phyloP scores from a whole-genome alignment of 1,140 invertebrate genomes.

The Camponotus vicinus region DNA sequence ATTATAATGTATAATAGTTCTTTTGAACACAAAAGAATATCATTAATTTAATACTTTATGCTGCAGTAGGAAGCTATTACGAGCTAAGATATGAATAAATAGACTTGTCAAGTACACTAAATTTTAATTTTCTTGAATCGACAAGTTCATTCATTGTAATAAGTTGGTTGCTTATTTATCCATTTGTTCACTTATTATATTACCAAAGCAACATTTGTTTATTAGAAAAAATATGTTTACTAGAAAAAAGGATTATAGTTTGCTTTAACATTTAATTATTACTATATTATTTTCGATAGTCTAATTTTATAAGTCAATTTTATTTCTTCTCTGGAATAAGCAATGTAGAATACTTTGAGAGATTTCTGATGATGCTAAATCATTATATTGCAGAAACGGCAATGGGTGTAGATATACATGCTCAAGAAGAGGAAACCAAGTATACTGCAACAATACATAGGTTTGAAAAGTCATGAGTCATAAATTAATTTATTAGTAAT shows the following conservation, averaged over 20 bases:
- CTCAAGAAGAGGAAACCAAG: conserved; percentile 90
- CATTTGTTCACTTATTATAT: neutral
- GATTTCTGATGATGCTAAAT: neutral
- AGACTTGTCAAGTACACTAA: too few relatives aligned
- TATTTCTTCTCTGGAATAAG: too few relatives aligned
- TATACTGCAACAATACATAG: conserved; percentile 91
- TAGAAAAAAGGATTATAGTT: too few relatives aligned
- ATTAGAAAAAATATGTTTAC: neutral
- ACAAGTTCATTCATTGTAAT: neutral
- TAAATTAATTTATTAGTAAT: neutral
- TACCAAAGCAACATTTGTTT: too few relatives aligned
- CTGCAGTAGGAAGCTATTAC: too few relatives aligned
- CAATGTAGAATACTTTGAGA: too few relatives aligned
- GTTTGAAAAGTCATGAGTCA: conserved; percentile 8
- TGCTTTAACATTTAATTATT: too few relatives aligned
- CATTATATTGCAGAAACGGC: conserved; percentile 90
- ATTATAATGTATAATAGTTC: neutral
- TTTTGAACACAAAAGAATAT: neutral
- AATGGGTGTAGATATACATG: conserved; percentile 93
- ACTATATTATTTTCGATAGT: too few relatives aligned
- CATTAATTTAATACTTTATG: too few relatives aligned
- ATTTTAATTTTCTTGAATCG: neutral
- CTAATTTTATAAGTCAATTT: too few relatives aligned
- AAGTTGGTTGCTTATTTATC: neutral
- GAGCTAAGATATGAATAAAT: neutral